These are phyloP conservation scores for Artibeus jamaicensis DNA, from an alignment of 2,797 vertebrate genomes.

Conservation along the genomic window DNA sequence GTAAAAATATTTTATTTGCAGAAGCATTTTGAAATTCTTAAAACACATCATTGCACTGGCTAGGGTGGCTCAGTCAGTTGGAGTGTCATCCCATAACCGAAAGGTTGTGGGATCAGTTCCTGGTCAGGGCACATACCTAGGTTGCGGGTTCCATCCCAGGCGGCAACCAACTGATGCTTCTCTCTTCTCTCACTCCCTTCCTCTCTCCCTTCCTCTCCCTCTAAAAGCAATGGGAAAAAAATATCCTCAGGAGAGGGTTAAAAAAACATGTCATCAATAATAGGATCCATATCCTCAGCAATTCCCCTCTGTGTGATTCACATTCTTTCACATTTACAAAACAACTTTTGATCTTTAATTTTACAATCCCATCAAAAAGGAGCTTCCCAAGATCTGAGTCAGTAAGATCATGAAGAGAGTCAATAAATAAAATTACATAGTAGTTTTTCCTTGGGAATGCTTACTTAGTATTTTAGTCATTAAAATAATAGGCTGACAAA, in stretches of 20 bases:
- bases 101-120: neutral
- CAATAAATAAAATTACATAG: conserved; percentile 57
- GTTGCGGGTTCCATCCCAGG: neutral
- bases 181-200: neutral
- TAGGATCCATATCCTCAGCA: neutral
- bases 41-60: neutral
- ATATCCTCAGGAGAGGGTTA: neutral
- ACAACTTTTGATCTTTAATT: conserved; percentile 5
- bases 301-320: neutral
- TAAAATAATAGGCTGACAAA: conserved; percentile 52
- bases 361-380: conserved; percentile 13
- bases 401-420: conserved; percentile 4
- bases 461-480: conserved; percentile 47
- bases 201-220: neutral
- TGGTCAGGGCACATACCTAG: neutral
- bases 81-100: neutral
- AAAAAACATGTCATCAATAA: neutral
- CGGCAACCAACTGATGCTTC: too few species aligned
- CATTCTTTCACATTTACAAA: neutral
- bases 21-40: conserved; percentile 35
- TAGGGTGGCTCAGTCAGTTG: neutral
- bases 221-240: neutral
- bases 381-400: conserved; percentile 16
- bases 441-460: conserved; percentile 9
- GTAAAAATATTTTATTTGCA: conserved; percentile 1